A percentile compares a stretch with the other conserved stretches of the same genome.
phyloP scores from a whole-genome alignment of 2,888 invertebrate species.

The Patella depressa region DNA sequence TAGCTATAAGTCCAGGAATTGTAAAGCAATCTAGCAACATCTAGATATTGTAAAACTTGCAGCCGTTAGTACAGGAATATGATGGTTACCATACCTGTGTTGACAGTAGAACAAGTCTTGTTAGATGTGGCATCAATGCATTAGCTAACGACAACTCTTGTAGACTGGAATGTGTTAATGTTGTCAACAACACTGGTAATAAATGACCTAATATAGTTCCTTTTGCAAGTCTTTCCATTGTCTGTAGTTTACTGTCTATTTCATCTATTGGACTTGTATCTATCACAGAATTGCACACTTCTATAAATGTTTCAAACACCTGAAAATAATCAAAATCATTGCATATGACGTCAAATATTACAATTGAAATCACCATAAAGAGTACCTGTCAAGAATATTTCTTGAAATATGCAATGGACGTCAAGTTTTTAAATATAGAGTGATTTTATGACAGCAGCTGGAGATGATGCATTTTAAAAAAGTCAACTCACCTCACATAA shows the following conservation, averaged over 20 bases:
- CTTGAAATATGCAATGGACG: no score
- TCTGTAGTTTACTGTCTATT: constrained; percentile 59
- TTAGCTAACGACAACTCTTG: constrained; percentile 62
- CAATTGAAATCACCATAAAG: no score
- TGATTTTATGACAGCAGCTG: no score
- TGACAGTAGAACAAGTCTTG: constrained; percentile 64
- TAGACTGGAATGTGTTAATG: constrained; percentile 65
- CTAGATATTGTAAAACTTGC: no score
- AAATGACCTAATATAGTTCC: constrained; percentile 68
- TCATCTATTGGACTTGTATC: constrained; percentile 50
- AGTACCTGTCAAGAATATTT: no score
- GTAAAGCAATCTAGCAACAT: no score
- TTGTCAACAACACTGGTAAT: constrained; percentile 64
- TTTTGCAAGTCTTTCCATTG: constrained; percentile 66
- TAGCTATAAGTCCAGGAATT: no score
- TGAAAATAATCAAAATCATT: constrained; percentile 31
- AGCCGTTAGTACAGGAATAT: no score
- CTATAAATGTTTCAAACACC: constrained; percentile 66
- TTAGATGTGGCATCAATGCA: constrained; percentile 65
- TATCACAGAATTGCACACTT: constrained; percentile 60
- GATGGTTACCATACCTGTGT: constrained; percentile 61
- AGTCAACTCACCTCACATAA: constrained; percentile 53
- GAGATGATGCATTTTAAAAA: not conserved
- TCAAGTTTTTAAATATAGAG: no score
- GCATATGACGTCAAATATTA: no score